phyloP scores from a whole-genome alignment of 1,140 invertebrate genomes.

The Bacillus rossius region DNA sequence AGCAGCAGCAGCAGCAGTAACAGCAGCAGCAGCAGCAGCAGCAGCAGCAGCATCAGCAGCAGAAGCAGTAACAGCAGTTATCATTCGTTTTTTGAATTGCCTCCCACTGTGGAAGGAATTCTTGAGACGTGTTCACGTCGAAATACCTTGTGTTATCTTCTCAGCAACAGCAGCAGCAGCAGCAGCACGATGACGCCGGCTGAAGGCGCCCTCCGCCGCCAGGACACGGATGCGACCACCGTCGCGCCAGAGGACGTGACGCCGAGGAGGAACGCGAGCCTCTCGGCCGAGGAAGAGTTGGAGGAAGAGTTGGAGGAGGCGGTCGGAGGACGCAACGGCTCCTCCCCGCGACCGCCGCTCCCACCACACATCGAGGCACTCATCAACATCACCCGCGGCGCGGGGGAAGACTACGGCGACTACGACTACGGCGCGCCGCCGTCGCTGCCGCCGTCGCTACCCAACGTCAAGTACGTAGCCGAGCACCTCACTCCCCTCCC shows the following conservation, averaged over 20 bases:
- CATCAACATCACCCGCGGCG: conserved; percentile 43
- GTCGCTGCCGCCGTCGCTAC: conserved; percentile 62
- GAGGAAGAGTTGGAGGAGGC: conserved; percentile 4
- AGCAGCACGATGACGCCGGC: too few species aligned
- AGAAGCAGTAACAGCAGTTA: too few species aligned
- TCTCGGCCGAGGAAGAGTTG: too few species aligned
- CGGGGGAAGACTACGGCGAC: conserved; percentile 47
- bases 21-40: conserved; percentile 10
- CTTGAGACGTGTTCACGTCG: too few species aligned
- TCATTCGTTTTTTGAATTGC: too few species aligned
- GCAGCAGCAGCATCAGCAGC: too few species aligned
- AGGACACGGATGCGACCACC: conserved; percentile 19
- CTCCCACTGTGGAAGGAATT: too few species aligned
- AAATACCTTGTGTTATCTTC: conserved; percentile 3
- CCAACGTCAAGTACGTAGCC: conserved; percentile 55
- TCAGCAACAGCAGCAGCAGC: too few species aligned
- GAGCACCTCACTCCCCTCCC: too few species aligned
- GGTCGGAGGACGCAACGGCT: background rate
- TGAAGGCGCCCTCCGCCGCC: background rate
- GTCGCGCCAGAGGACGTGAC: conserved; percentile 39
- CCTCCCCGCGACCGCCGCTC: conserved; percentile 33
- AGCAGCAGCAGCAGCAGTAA: conserved; percentile 14
- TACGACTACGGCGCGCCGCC: conserved; percentile 59
- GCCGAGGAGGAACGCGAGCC: conserved; percentile 39
- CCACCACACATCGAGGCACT: conserved; percentile 42